phyloP scores from a whole-genome alignment of 2,113 vertebrate species.

The Phodopus roborovskii region DNA sequence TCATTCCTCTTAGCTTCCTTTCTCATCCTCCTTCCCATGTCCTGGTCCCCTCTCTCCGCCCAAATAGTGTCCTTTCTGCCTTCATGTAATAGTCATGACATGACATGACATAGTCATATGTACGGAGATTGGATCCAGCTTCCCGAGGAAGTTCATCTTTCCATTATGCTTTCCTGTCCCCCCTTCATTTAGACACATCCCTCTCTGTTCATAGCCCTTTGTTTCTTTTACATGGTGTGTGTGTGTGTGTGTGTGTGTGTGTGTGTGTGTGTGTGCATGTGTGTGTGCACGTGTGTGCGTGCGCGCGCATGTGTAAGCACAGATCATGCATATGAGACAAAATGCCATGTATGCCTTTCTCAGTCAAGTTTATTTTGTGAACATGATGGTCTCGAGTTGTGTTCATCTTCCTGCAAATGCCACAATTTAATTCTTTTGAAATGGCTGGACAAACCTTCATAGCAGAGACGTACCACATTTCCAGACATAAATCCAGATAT shows the following conservation, averaged over 20 bases:
- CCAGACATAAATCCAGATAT: slow-evolving; percentile 26
- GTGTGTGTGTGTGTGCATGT: background rate
- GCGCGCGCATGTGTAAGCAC: background rate
- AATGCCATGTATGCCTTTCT: background rate
- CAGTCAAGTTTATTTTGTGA: background rate
- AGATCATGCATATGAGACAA: background rate
- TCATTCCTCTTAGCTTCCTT: no score
- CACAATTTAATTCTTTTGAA: background rate
- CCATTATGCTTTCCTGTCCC: background rate
- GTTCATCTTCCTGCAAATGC: background rate
- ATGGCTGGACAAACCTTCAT: background rate
- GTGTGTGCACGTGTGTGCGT: background rate
- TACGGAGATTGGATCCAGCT: background rate
- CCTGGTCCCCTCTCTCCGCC: background rate
- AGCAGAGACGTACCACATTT: background rate
- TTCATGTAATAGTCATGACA: no score
- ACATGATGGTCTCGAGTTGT: background rate
- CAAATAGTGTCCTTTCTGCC: background rate
- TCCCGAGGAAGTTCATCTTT: background rate
- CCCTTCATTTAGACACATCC: background rate
- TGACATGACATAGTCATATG: no score
- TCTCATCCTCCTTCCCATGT: no score
- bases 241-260: no score
- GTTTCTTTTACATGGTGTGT: background rate
- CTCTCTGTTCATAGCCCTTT: background rate